Conservation (phyloP, 2,113 vertebrate species). For the Cavia aperea region DNA sequence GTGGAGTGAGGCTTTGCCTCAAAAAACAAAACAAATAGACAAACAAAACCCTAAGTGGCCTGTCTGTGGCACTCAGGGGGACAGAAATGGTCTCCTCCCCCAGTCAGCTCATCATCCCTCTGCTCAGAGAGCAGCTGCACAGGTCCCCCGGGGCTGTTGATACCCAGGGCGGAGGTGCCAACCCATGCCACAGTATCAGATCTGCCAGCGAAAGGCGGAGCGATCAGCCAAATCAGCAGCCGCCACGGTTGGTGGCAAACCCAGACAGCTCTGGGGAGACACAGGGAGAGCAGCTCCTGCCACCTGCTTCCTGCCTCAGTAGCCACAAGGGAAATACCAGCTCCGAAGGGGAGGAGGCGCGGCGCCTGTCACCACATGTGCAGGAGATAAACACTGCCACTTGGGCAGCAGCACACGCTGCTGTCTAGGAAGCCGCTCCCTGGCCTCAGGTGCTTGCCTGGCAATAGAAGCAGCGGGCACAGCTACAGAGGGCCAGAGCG, state of each 20-base stretch:
- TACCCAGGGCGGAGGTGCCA: background rate
- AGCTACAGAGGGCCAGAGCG: background rate
- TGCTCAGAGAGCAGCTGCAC: background rate
- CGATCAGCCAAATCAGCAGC: background rate
- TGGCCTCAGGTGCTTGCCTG: background rate
- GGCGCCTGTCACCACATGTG: background rate
- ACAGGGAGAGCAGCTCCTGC: slow-evolving; percentile 30
- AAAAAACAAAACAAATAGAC: background rate
- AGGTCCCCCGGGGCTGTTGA: background rate
- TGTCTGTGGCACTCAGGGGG: background rate
- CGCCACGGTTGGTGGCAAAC: background rate
- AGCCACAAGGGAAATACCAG: slow-evolving; percentile 47
- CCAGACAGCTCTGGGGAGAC: background rate
- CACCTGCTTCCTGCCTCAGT: slow-evolving; percentile 66
- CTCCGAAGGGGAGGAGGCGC: background rate
- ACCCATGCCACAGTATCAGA: rapidly evolving
- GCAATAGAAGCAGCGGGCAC: background rate
- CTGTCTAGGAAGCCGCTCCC: slow-evolving; percentile 31
- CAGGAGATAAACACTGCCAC: background rate
- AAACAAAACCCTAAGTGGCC: background rate
- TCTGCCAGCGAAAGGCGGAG: background rate
- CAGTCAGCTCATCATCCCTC: background rate
- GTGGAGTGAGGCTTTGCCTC: background rate
- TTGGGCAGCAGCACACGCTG: background rate
- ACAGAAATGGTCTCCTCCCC: background rate